Evolutionary conservation across 2,113 vertebrate genomes (phyloP).

Genomic region (Tauraco erythrolophus): DNA sequence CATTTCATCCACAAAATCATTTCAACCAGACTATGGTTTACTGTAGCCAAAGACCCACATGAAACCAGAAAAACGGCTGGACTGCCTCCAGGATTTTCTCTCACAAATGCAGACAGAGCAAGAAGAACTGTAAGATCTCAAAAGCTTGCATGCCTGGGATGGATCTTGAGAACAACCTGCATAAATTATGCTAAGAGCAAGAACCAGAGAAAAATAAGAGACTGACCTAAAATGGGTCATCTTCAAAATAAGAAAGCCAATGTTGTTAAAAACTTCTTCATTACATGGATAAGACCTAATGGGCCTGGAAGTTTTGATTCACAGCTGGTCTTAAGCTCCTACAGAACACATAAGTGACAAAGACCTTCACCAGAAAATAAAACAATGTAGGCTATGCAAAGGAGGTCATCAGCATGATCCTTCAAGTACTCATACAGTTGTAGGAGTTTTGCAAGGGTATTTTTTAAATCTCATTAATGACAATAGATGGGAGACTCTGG

Average conservation of each 20-base stretch:
- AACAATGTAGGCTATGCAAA: background rate
- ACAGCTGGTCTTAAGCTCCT: background rate
- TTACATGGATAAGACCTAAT: background rate
- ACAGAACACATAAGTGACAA: background rate
- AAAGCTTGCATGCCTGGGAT: background rate
- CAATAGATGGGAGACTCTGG: background rate
- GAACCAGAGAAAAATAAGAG: background rate
- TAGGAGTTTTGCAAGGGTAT: background rate
- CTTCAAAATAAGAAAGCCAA: background rate
- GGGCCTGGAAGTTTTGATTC: background rate
- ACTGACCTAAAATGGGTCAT: background rate
- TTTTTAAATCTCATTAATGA: background rate
- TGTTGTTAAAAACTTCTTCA: background rate
- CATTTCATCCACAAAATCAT: background rate
- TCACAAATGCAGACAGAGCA: background rate
- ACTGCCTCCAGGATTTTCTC: background rate
- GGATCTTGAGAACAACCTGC: background rate
- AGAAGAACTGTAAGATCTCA: background rate
- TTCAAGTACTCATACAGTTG: background rate
- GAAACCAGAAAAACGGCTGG: background rate
- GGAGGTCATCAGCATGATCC: background rate
- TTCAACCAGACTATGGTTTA: background rate
- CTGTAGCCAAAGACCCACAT: background rate
- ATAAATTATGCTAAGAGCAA: background rate
- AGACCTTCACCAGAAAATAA: background rate